phyloP scores from a whole-genome alignment of 2,797 vertebrate species.

The Sebastolobus altivelis region DNA sequence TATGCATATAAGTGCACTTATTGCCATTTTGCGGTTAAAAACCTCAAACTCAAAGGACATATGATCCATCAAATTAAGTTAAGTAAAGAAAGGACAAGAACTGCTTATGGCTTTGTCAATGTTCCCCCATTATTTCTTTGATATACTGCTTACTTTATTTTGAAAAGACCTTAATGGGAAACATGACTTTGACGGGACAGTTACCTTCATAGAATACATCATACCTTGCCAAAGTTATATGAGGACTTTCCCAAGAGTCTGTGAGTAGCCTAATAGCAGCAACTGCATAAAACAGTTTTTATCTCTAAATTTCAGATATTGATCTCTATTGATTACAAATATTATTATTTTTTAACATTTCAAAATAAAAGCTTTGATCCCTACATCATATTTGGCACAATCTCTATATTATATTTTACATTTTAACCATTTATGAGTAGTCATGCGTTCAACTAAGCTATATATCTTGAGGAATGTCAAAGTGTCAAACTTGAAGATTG shows the following conservation, averaged over 20 bases:
- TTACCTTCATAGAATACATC: conserved; percentile 33
- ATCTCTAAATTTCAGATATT: not conserved
- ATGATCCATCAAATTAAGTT: conserved; percentile 42
- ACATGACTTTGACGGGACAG: conserved; percentile 46
- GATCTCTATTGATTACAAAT: not conserved
- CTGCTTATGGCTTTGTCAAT: conserved; percentile 27
- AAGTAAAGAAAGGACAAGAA: conserved; percentile 41
- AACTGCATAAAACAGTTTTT: not conserved
- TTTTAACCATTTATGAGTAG: not conserved
- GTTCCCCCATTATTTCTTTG: conserved; percentile 43
- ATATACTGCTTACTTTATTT: conserved; percentile 54
- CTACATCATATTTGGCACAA: not conserved
- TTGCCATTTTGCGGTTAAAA: conserved; percentile 22
- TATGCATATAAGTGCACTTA: not conserved
- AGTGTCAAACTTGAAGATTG: too few species aligned
- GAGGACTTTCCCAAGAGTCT: not conserved
- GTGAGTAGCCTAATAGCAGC: not conserved
- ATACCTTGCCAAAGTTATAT: conserved; percentile 21
- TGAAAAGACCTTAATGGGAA: conserved; percentile 52
- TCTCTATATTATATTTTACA: not conserved
- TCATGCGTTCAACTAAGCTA: too few species aligned
- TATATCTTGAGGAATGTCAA: not conserved
- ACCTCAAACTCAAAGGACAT: conserved; percentile 6
- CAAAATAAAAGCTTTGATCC: not conserved
- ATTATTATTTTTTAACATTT: not conserved